These are phyloP conservation scores for Papilio polyxenes DNA, from an alignment of 1,140 invertebrate genomes.

Conservation along the genomic window DNA sequence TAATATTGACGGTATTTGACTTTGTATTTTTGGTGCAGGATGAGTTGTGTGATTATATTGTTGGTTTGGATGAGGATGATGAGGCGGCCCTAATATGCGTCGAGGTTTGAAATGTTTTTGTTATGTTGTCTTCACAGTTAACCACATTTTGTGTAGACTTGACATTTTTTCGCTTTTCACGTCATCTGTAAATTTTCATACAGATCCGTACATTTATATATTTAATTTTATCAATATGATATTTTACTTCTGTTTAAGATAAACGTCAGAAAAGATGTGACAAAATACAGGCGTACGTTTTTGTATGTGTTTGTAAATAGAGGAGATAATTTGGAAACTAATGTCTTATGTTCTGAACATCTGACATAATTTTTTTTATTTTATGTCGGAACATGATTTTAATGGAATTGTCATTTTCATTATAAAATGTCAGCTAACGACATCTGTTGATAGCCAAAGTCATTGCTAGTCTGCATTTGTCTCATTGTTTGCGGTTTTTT, in stretches of 20 bases:
- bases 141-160: conserved; percentile 10
- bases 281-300: no score
- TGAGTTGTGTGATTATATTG: conserved; percentile 81
- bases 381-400: not conserved
- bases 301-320: no score
- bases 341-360: not conserved
- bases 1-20: not conserved
- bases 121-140: conserved; percentile 26
- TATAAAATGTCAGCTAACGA: not conserved
- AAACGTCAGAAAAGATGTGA: no score
- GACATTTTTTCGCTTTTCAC: conserved; percentile 4
- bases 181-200: conserved; percentile 5
- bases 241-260: not conserved
- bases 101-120: conserved; percentile 69
- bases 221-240: not conserved
- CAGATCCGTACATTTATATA: not conserved
- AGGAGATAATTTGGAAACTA: not conserved
- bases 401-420: not conserved
- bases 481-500: not conserved
- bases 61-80: conserved; percentile 81
- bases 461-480: conserved; percentile 10
- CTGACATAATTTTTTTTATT: not conserved
- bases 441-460: conserved; percentile 6
- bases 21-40: conserved; percentile 72
- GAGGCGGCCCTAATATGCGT: conserved; percentile 76